phyloP scores from a whole-genome alignment of 2,113 vertebrate species.

The Phylloscopus trochilus region DNA sequence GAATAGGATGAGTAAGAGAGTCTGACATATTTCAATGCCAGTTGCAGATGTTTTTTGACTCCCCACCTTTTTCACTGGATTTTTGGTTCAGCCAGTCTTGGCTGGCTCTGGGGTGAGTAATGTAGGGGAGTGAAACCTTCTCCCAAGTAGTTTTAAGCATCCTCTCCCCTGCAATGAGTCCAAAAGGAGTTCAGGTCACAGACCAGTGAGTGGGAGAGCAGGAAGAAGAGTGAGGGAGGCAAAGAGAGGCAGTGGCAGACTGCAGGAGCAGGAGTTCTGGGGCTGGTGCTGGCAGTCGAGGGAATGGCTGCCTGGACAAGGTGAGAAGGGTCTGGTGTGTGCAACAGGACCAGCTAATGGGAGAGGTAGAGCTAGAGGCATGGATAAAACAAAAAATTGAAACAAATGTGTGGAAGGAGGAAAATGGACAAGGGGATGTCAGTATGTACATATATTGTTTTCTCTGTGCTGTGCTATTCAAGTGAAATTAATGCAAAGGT shows the following conservation, averaged over 20 bases:
- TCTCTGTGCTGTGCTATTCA: not conserved
- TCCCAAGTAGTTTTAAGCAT: not conserved
- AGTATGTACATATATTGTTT: rapidly evolving
- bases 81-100: not conserved
- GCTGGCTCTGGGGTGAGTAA: not conserved
- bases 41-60: not conserved
- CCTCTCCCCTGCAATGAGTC: not conserved
- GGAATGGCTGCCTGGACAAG: not conserved
- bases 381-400: not conserved
- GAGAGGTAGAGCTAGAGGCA: not conserved
- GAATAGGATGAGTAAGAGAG: not conserved
- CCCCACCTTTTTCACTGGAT: not conserved
- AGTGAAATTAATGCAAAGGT: not conserved
- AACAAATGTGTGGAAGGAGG: not conserved
- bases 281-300: not conserved
- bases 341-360: not conserved
- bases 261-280: not conserved
- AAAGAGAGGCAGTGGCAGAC: not conserved
- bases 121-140: not conserved
- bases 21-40: not conserved
- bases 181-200: not conserved
- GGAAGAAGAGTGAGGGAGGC: not conserved
- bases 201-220: not conserved
- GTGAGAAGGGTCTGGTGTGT: not conserved
- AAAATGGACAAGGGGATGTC: not conserved